Evolutionary conservation across 1,140 invertebrate species (phyloP).

Genomic region (Heliconius hewitsoni): DNA sequence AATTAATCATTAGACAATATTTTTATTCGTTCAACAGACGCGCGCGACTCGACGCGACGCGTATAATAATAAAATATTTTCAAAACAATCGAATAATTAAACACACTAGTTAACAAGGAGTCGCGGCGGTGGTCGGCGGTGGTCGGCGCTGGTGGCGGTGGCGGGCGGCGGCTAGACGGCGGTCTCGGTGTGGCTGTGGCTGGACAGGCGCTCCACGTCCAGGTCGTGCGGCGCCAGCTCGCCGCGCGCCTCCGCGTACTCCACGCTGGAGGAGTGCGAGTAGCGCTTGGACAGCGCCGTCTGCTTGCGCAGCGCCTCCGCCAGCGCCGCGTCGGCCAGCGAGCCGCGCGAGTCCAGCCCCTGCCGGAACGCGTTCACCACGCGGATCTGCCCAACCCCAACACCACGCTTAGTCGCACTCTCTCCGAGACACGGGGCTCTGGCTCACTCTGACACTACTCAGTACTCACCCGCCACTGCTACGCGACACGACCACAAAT

Average conservation of each 20-base stretch:
- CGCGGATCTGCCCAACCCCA: conserved; percentile 89
- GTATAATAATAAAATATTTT: conserved; percentile 81
- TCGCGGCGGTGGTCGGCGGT: conserved; percentile 24
- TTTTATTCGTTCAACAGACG: conserved; percentile 81
- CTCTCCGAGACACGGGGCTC: conserved; percentile 31
- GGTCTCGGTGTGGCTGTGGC: conserved; percentile 95
- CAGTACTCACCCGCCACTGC: conserved; percentile 9
- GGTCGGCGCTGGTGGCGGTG: conserved; percentile 31
- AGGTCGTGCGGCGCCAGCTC: conserved; percentile 93
- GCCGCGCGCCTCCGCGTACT: conserved; percentile 91
- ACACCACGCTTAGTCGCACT: conserved; percentile 27
- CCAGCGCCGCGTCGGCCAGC: conserved; percentile 93
- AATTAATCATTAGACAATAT: conserved; percentile 81
- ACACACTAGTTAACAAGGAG: conserved; percentile 79
- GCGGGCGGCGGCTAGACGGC: conserved; percentile 86
- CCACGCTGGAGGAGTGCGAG: conserved; percentile 93
- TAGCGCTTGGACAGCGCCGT: conserved; percentile 93
- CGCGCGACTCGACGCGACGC: conserved; percentile 69
- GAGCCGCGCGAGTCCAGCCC: conserved; percentile 97
- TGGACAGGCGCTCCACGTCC: conserved; percentile 93
- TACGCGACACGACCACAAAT: not conserved
- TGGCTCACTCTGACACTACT: conserved; percentile 29
- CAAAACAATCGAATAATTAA: conserved; percentile 81
- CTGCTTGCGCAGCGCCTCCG: conserved; percentile 95
- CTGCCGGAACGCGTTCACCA: conserved; percentile 99